Conservation (phyloP, 2,888 invertebrate species). For the Smittia sp. region DNA sequence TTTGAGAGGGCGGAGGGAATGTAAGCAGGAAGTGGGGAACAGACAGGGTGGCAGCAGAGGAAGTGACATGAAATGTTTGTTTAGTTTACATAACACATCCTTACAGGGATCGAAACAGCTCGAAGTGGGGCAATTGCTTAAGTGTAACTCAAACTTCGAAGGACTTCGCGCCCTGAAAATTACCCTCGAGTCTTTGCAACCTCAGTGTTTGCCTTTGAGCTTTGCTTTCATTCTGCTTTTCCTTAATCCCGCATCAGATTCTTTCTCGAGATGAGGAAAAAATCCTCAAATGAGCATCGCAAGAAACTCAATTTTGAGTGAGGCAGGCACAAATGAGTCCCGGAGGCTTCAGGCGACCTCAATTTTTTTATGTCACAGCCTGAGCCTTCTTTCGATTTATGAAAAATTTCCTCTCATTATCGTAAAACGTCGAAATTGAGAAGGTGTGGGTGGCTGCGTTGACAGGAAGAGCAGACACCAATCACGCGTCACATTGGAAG, state of each 20-base stretch:
- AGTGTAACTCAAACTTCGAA: no score
- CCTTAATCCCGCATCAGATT: neutral
- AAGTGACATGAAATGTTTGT: constrained; percentile 35
- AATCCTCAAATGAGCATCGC: neutral
- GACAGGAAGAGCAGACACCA: constrained; percentile 32
- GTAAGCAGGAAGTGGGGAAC: constrained; percentile 32
- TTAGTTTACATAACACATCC: constrained; percentile 17
- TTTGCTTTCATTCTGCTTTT: neutral
- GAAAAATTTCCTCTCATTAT: constrained; percentile 39
- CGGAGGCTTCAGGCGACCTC: constrained; percentile 8
- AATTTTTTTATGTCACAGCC: constrained; percentile 32
- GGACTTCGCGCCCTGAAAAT: neutral
- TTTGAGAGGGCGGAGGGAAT: neutral
- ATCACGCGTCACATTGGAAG: constrained; percentile 19
- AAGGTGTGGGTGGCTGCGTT: neutral
- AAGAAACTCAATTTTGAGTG: neutral
- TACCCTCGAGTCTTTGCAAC: neutral
- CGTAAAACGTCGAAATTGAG: neutral
- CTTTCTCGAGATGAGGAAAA: neutral
- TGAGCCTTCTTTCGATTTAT: constrained; percentile 15
- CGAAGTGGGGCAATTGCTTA: no score
- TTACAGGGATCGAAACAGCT: neutral
- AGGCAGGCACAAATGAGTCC: neutral
- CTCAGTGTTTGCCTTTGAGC: neutral
- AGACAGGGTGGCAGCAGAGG: constrained; percentile 19